Base-by-base conservation (phyloP, 2,797 vertebrate genomes). In the Ataeniobius toweri region DNA sequence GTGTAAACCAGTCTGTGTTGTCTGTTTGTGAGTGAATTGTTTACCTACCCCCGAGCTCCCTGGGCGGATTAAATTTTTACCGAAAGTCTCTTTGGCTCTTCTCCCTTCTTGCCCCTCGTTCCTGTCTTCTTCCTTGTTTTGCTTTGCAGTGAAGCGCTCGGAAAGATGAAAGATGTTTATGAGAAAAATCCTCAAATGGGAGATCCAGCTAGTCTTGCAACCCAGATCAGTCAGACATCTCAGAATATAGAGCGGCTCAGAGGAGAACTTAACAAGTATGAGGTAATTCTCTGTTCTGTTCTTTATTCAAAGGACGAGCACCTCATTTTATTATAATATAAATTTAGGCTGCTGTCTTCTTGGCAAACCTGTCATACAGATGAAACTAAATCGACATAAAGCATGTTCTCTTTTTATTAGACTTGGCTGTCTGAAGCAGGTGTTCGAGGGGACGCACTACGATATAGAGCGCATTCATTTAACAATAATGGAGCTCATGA, bases 81-180 rank as follows among this genome's bases (percentile, higher is more conserved):
- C 85, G 76, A 90, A 80, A 92, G 83, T 92, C 78, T 81, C 77
- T 84, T 78, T 83, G 67, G 55, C 55, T 48, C 58, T 76, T 73
- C 55, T 56, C 13, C n/a, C 55, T 36, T 36, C 36, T 36, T 36
- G 36, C 75, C 81, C 59, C 50, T 80, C 14, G 51, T 72, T 85
- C 4, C 50, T 75, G 44, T 80, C 59, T 73, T 44, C 48, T n/a
- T 63, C 39, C 55, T 59, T 7, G 44, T 76, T 59, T 82, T 50
- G 73, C 58, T 81, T 55, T 74, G 77, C 85, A 98, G 97, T 61
- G 97, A 98, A 89, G 97, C 97, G 73, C 92, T 98, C 80, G 96
- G 95, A 90, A 98, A 97, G 92, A 98, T 98, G 97, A 98, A 97
- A 93, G 97, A 97, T 81, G 97, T 98, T 71, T 98, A 98, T 83